A percentile compares a stretch with the other conserved stretches of the same genome.
Evolutionary conservation across 2,888 invertebrate genomes (phyloP).

Genomic region (Pterostichus madidus): DNA sequence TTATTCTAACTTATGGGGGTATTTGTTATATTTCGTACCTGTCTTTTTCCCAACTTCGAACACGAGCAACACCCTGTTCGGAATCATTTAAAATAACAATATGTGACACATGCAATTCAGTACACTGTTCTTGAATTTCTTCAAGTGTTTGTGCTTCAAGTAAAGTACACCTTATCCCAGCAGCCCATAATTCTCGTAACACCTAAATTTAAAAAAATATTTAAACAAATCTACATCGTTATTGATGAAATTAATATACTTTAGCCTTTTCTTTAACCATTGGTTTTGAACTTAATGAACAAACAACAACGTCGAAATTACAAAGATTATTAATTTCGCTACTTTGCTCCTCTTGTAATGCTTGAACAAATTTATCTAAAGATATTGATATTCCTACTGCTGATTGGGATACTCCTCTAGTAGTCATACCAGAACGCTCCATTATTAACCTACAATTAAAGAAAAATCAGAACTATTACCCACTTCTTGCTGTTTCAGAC

Average conservation of each 20-base stretch:
- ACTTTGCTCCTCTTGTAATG: conserved; percentile 79
- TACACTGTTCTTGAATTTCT: conserved; percentile 83
- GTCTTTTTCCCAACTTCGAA: conserved; percentile 83
- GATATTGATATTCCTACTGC: conserved; percentile 93
- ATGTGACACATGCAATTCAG: conserved; percentile 81
- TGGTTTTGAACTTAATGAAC: conserved; percentile 81
- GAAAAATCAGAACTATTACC: too few species aligned
- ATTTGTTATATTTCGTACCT: conserved; percentile 72
- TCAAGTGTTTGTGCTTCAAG: conserved; percentile 82
- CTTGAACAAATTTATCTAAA: conserved; percentile 86
- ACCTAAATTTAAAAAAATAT: conserved; percentile 73
- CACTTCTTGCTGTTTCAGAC: too few species aligned
- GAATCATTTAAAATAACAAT: conserved; percentile 83
- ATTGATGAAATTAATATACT: conserved; percentile 70
- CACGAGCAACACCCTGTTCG: conserved; percentile 79
- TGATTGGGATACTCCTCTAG: conserved; percentile 76
- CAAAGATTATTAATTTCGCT: conserved; percentile 77
- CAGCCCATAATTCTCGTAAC: conserved; percentile 84
- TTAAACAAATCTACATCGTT: background rate
- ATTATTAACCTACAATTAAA: conserved; percentile 68
- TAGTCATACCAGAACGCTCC: conserved; percentile 74
- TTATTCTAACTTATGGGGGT: too few species aligned
- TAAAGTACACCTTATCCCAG: conserved; percentile 83
- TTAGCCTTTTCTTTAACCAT: conserved; percentile 80
- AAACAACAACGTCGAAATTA: conserved; percentile 83